phyloP scores from a whole-genome alignment of 2,113 vertebrate species.

The Nothobranchius kuhntae region DNA sequence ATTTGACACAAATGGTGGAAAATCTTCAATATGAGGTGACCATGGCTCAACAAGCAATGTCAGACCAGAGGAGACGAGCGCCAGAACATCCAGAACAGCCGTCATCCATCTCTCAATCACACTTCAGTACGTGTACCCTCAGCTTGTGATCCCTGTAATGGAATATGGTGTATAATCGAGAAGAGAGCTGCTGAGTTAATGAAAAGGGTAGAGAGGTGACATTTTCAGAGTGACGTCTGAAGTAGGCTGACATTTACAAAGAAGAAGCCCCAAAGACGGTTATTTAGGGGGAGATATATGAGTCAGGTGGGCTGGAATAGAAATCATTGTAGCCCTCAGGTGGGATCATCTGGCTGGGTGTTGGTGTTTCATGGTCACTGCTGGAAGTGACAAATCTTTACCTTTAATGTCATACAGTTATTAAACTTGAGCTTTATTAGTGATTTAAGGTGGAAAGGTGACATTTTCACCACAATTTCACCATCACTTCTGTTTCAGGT shows the following conservation, averaged over 20 bases:
- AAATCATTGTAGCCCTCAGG: constrained; percentile 24
- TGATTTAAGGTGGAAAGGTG: neutral
- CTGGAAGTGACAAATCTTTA: neutral
- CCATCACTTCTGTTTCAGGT: neutral
- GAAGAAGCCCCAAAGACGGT: constrained; percentile 58
- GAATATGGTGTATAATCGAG: constrained; percentile 54
- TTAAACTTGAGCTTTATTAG: neutral
- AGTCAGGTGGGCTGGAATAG: constrained; percentile 24
- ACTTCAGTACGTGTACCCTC: constrained; percentile 16
- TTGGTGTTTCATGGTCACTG: neutral
- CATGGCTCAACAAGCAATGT: constrained; percentile 51
- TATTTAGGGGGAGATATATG: constrained; percentile 9
- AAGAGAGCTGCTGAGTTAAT: constrained; percentile 57
- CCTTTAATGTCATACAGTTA: neutral
- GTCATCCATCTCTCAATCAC: constrained; percentile 31
- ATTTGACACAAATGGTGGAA: constrained; percentile 16
- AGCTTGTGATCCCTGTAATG: constrained; percentile 55
- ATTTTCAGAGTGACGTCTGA: constrained; percentile 66
- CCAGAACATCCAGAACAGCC: constrained; percentile 33
- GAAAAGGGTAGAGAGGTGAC: constrained; percentile 59
- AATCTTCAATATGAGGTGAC: constrained; percentile 52
- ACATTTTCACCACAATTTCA: neutral
- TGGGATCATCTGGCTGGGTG: constrained; percentile 10
- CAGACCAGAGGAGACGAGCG: constrained; percentile 23
- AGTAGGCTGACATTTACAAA: constrained; percentile 66